These are phyloP conservation scores for zebrafish (Danio rerio) DNA, from an alignment of 2,113 vertebrate genomes.

Conservation along the genomic window DNA sequence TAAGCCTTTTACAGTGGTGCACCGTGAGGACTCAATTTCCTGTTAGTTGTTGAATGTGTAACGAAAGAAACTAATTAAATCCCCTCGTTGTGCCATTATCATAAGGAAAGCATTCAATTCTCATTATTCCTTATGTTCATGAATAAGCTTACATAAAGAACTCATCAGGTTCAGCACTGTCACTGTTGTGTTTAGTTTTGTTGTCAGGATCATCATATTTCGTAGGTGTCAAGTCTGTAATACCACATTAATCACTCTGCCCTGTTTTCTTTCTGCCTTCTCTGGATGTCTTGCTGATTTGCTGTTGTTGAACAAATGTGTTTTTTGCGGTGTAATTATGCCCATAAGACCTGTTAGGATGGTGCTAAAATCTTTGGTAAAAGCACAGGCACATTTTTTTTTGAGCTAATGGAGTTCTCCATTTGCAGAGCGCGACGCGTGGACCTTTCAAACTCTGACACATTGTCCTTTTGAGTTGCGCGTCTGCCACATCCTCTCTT, in stretches of 20 bases:
- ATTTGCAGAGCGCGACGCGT: conserved; percentile 30
- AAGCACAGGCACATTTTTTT: conserved; percentile 25
- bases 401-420: conserved; percentile 44
- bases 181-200: neutral
- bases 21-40: conserved; percentile 5
- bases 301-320: conserved; percentile 17
- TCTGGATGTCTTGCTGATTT: neutral
- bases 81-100: conserved; percentile 28
- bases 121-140: neutral
- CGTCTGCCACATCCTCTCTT: neutral
- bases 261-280: neutral
- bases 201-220: conserved; percentile 4
- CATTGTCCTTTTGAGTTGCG: conserved; percentile 13
- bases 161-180: neutral
- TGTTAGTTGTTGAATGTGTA: neutral
- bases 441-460: conserved; percentile 38
- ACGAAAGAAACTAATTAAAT: conserved; percentile 22
- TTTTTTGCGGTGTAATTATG: conserved; percentile 23
- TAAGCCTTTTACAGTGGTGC: conserved; percentile 8
- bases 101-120: conserved; percentile 29
- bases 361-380: conserved; percentile 16
- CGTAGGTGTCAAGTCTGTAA: neutral
- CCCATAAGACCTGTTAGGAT: neutral
- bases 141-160: conserved; percentile 26
- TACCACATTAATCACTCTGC: neutral